These are phyloP conservation scores for Villa cingulata DNA, from an alignment of 2,888 invertebrate species.

Conservation along the genomic window DNA sequence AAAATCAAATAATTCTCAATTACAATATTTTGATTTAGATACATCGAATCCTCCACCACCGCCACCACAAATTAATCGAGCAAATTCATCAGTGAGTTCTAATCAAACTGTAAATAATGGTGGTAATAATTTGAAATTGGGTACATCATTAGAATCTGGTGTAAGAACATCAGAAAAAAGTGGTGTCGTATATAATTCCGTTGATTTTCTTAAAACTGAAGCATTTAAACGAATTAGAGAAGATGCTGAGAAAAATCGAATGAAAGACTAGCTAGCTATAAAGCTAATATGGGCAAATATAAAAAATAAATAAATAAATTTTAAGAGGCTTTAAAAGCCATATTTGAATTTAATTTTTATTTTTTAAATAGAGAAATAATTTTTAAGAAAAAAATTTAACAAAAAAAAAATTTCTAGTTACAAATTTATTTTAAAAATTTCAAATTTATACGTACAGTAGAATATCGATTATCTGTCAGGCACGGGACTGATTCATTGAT, in stretches of 20 bases:
- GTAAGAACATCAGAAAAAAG: slow-evolving; percentile 36
- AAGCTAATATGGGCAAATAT: too few relatives aligned
- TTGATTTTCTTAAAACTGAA: slow-evolving; percentile 87
- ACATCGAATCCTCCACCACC: slow-evolving; percentile 39
- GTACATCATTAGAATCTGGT: slow-evolving; percentile 29
- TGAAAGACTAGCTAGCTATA: slow-evolving; percentile 8
- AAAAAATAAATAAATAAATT: too few relatives aligned
- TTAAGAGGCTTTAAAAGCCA: neutral
- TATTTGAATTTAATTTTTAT: neutral
- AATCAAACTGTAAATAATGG: slow-evolving; percentile 25
- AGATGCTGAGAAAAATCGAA: slow-evolving; percentile 57
- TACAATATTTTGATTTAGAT: slow-evolving; percentile 82
- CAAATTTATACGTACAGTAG: too few relatives aligned
- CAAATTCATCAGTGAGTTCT: slow-evolving; percentile 1
- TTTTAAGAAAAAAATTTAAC: too few relatives aligned
- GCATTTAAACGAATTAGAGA: slow-evolving; percentile 79
- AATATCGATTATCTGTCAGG: too few relatives aligned
- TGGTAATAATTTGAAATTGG: slow-evolving; percentile 20
- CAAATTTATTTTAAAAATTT: too few relatives aligned
- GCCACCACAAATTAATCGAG: slow-evolving; percentile 18
- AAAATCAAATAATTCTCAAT: slow-evolving; percentile 16
- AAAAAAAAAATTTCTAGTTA: too few relatives aligned
- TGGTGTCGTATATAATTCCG: slow-evolving; percentile 70
- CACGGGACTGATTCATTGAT: too few relatives aligned
- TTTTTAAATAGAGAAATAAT: too few relatives aligned